These are phyloP conservation scores for Balearica regulorum DNA, from an alignment of 2,797 vertebrate genomes.

Conservation along the genomic window DNA sequence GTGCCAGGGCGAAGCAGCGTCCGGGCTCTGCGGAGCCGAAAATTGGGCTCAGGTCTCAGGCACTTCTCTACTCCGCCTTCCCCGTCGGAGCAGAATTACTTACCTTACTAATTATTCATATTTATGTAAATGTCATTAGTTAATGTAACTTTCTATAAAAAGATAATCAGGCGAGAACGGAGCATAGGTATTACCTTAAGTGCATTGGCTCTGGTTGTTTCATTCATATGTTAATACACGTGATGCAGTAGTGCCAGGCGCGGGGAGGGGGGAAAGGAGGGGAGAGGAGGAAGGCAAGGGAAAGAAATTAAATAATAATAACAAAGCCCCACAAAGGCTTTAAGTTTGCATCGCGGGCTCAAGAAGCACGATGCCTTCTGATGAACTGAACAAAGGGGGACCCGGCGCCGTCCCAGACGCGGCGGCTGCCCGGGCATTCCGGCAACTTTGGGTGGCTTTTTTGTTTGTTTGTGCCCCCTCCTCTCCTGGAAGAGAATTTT, in stretches of 20 bases:
- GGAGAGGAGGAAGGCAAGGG: slow-evolving; percentile 4
- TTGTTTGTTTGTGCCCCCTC: not conserved
- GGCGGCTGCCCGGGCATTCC: not conserved
- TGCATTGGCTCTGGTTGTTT: slow-evolving; percentile 57
- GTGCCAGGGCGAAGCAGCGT: not conserved
- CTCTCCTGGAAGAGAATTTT: not conserved
- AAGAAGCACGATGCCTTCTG: not conserved
- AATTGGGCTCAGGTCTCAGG: slow-evolving; percentile 1
- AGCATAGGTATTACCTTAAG: slow-evolving; percentile 68
- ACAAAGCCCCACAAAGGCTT: slow-evolving; percentile 52
- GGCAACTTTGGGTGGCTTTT: slow-evolving; percentile 39
- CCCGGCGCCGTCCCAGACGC: not conserved
- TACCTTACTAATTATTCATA: slow-evolving; percentile 63
- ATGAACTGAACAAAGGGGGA: slow-evolving; percentile 19
- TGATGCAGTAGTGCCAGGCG: slow-evolving; percentile 53
- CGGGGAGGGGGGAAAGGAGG: slow-evolving; percentile 24
- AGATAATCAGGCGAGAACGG: slow-evolving; percentile 62
- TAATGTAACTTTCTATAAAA: slow-evolving; percentile 68
- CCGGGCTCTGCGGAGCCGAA: not conserved
- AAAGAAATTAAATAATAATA: slow-evolving; percentile 56
- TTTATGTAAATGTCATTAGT: slow-evolving; percentile 70
- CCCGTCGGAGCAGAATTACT: slow-evolving; percentile 25
- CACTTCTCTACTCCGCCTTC: slow-evolving; percentile 3
- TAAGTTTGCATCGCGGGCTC: slow-evolving; percentile 27
- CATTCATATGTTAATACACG: slow-evolving; percentile 72